A percentile compares a stretch with the other conserved stretches of the same genome.
phyloP scores from a whole-genome alignment of 2,888 invertebrate genomes.

The Doris montereyensis region DNA sequence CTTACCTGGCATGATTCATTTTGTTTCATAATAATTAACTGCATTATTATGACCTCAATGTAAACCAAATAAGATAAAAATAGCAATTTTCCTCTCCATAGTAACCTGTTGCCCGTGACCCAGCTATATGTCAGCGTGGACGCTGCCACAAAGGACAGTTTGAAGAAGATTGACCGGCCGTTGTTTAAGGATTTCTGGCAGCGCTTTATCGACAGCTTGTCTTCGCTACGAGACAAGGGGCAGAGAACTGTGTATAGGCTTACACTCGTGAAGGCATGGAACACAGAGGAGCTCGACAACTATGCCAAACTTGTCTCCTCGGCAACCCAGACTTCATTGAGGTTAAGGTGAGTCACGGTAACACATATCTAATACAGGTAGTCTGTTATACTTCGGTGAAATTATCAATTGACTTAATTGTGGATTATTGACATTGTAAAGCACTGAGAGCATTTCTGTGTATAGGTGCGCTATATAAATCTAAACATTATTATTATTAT shows the following conservation, averaged over 20 bases:
- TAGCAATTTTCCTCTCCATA: conserved; percentile 43
- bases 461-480: too few relatives aligned
- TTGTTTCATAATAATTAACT: too few relatives aligned
- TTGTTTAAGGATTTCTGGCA: conserved; percentile 78
- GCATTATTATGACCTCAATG: too few relatives aligned
- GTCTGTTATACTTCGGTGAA: too few relatives aligned
- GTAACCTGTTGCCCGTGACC: conserved; percentile 75
- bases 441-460: too few relatives aligned
- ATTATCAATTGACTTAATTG: too few relatives aligned
- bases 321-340: conserved; percentile 78
- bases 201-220: conserved; percentile 75
- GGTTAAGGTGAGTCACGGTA: conserved; percentile 75
- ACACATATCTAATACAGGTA: too few relatives aligned
- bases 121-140: conserved; percentile 78
- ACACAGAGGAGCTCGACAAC: conserved; percentile 76
- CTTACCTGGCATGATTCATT: too few relatives aligned
- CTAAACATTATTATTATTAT: too few relatives aligned
- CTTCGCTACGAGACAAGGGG: conserved; percentile 75
- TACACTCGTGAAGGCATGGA: conserved; percentile 77
- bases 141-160: conserved; percentile 76
- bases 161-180: conserved; percentile 77
- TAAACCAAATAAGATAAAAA: background rate
- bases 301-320: conserved; percentile 76
- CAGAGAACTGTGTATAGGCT: conserved; percentile 78
- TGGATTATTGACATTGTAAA: too few relatives aligned